Conservation (phyloP, 2,113 vertebrate genomes). For the Microcebus murinus region DNA sequence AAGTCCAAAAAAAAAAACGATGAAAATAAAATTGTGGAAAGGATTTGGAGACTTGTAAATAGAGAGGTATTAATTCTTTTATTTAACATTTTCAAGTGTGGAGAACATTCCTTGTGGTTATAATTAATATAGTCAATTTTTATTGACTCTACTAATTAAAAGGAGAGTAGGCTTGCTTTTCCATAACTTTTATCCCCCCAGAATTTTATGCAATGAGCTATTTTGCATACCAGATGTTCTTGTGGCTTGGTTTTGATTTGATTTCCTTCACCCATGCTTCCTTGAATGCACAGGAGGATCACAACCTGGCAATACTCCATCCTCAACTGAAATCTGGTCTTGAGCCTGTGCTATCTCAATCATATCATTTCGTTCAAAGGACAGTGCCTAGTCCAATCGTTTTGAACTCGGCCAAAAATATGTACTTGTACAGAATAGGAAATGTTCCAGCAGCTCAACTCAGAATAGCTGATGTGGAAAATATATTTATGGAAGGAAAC, state of each 20-base stretch:
- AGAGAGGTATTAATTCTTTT: neutral
- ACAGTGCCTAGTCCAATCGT: fast-evolving
- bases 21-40: neutral
- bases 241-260: neutral
- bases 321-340: neutral
- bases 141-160: neutral
- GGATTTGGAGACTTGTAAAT: too few relatives aligned
- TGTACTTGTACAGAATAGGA: neutral
- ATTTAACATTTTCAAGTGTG: neutral
- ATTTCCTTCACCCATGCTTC: neutral
- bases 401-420: neutral
- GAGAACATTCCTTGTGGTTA: neutral
- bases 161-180: neutral
- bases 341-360: neutral
- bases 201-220: neutral
- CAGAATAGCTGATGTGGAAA: neutral
- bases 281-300: neutral
- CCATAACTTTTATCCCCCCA: neutral
- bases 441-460: neutral
- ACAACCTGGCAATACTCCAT: neutral
- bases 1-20: neutral
- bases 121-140: neutral
- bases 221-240: neutral
- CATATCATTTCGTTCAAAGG: neutral
- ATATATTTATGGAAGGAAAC: neutral